phyloP scores from a whole-genome alignment of 2,888 invertebrate species.

The Oligia latruncula region DNA sequence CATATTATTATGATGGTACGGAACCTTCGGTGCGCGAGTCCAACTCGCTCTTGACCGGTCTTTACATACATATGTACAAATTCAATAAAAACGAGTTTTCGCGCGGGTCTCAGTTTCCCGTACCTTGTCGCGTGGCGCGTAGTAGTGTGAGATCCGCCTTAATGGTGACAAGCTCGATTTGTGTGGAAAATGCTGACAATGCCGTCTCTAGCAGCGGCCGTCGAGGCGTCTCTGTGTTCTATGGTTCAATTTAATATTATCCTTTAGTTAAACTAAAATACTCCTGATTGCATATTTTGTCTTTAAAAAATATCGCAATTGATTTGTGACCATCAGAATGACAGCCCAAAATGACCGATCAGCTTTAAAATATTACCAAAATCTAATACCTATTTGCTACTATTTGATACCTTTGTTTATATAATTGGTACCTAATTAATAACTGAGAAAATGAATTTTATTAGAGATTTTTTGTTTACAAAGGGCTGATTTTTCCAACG shows the following conservation, averaged over 20 bases:
- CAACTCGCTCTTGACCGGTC: too few species aligned
- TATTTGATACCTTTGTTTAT: too few species aligned
- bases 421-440: too few species aligned
- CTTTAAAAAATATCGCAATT: not conserved
- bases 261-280: not conserved
- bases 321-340: not conserved
- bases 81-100: not conserved
- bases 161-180: not conserved
- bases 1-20: too few species aligned
- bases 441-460: too few species aligned
- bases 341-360: too few species aligned
- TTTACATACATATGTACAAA: not conserved
- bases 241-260: constrained; percentile 3
- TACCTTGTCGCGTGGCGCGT: not conserved
- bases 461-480: too few species aligned
- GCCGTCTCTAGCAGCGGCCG: not conserved
- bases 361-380: too few species aligned
- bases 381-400: too few species aligned
- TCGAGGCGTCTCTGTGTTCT: not conserved
- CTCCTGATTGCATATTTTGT: not conserved
- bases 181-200: not conserved
- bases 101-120: not conserved
- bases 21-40: too few species aligned
- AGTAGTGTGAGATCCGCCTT: not conserved
- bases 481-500: too few species aligned